Evolutionary conservation across 2,888 invertebrate genomes (phyloP).

Genomic region (Thalpophila matura): DNA sequence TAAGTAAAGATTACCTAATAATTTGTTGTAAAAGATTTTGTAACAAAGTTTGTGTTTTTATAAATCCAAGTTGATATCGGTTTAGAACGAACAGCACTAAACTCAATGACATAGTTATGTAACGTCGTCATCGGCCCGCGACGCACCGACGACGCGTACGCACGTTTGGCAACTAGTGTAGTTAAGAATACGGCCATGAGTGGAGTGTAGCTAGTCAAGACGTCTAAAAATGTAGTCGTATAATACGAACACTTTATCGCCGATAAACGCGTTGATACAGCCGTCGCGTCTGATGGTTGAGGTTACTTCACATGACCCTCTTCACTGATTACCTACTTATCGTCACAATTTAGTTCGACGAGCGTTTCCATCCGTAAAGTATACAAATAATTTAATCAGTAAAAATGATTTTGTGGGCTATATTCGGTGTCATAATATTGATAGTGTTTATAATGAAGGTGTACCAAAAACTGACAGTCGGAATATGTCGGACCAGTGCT

Average conservation of each 20-base stretch:
- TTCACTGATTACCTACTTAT: constrained; percentile 47
- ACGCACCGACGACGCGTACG: constrained; percentile 72
- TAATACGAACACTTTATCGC: constrained; percentile 57
- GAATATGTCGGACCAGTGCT: constrained; percentile 83
- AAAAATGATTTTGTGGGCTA: constrained; percentile 72
- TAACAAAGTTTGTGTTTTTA: constrained; percentile 37
- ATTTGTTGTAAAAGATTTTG: not conserved
- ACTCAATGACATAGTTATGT: constrained; percentile 76
- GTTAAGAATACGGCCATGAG: constrained; percentile 67
- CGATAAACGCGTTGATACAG: constrained; percentile 67
- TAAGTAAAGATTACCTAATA: not conserved
- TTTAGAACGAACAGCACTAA: constrained; percentile 65
- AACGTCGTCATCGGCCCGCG: constrained; percentile 65
- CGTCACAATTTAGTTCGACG: constrained; percentile 41
- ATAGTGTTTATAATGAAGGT: constrained; percentile 75
- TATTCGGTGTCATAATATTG: constrained; percentile 64
- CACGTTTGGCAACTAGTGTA: constrained; percentile 72
- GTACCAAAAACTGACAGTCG: constrained; percentile 83
- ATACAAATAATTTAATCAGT: constrained; percentile 36
- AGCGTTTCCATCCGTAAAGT: constrained; percentile 27
- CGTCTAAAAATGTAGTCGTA: constrained; percentile 54
- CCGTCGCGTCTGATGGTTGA: constrained; percentile 50
- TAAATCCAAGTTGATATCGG: constrained; percentile 66
- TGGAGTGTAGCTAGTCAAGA: constrained; percentile 49
- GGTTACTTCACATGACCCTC: constrained; percentile 59